phyloP scores from a whole-genome alignment of 2,888 invertebrate genomes.

The Criorhina ranunculi region DNA sequence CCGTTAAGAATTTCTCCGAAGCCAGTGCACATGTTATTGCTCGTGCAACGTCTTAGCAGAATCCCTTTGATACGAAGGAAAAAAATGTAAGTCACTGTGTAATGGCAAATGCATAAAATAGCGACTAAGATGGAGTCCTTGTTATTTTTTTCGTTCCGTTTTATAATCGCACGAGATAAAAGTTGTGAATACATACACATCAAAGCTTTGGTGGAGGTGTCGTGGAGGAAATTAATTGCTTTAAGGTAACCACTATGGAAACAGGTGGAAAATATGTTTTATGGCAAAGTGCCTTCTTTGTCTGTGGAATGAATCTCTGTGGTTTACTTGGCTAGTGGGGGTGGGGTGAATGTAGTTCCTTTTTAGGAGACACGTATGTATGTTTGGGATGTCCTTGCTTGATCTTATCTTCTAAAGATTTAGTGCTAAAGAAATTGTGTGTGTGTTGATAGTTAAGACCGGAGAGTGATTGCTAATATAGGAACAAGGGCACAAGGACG shows the following conservation, averaged over 20 bases:
- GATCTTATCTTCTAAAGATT: conserved; percentile 10
- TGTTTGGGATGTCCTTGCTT: conserved; percentile 29
- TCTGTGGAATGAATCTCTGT: conserved; percentile 56
- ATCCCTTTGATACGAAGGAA: conserved; percentile 38
- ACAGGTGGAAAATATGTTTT: conserved; percentile 74
- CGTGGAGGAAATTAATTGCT: conserved; percentile 73
- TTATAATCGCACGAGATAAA: conserved; percentile 36
- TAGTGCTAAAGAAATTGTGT: background rate
- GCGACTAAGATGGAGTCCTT: conserved; percentile 59
- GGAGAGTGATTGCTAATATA: background rate
- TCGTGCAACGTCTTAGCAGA: conserved; percentile 61
- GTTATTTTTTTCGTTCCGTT: conserved; percentile 37
- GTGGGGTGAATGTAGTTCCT: background rate
- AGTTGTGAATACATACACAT: conserved; percentile 18
- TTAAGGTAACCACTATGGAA: conserved; percentile 65
- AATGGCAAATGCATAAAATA: conserved; percentile 74
- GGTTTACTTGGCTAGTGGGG: conserved; percentile 30
- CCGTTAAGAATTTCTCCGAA: conserved; percentile 50
- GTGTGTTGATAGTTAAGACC: background rate
- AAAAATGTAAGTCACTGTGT: conserved; percentile 70
- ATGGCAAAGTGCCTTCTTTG: conserved; percentile 63
- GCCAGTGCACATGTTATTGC: conserved; percentile 64
- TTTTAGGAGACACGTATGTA: conserved; percentile 26
- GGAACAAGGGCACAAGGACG: background rate
- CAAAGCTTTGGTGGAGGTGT: conserved; percentile 23